Conservation (phyloP, 2,113 vertebrate species). For the Laticauda laticaudata region DNA sequence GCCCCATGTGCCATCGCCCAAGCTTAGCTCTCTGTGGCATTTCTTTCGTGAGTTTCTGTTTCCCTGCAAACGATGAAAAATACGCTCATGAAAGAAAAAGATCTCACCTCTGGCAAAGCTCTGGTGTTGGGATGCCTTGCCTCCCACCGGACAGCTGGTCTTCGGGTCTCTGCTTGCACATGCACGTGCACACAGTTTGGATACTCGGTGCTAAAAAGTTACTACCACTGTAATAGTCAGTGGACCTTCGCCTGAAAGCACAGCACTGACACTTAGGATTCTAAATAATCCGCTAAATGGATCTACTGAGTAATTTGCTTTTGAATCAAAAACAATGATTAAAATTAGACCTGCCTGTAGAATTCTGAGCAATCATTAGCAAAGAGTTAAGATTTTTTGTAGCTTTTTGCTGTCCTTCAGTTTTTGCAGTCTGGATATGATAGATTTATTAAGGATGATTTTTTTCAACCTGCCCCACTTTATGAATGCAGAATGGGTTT, state of each 20-base stretch:
- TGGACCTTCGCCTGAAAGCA: neutral
- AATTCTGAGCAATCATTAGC: neutral
- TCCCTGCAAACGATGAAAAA: no score
- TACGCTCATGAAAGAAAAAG: no score
- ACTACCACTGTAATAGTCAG: neutral
- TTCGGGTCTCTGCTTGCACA: no score
- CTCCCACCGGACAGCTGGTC: no score
- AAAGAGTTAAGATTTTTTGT: neutral
- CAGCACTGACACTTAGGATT: neutral
- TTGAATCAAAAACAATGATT: neutral
- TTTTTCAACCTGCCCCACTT: neutral
- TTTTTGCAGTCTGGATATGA: neutral
- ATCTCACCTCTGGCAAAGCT: no score
- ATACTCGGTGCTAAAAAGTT: no score
- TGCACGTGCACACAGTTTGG: no score
- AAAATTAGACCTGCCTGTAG: neutral
- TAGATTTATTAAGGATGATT: neutral
- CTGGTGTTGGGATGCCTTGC: no score
- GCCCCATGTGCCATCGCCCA: accelerated
- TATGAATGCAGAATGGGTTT: neutral
- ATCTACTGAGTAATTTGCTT: neutral
- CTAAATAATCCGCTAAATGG: neutral
- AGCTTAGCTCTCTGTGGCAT: no score
- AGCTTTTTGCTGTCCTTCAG: neutral
- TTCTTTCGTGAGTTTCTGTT: no score